phyloP scores from a whole-genome alignment of 2,113 vertebrate genomes.

The Menidia beryllina region DNA sequence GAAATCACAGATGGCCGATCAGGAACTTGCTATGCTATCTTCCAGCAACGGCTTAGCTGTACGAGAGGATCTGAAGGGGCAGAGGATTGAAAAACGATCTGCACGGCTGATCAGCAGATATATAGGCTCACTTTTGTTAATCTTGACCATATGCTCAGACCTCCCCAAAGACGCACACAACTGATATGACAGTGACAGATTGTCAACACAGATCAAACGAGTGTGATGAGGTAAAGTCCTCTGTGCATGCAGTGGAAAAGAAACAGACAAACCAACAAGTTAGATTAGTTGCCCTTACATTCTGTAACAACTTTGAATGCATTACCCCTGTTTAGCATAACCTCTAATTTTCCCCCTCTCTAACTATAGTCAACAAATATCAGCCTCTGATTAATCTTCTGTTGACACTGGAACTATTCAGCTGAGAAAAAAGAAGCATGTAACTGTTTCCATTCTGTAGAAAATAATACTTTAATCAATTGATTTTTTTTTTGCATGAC shows the following conservation, averaged over 20 bases:
- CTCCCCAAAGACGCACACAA: slow-evolving; percentile 12
- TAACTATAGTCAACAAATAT: not conserved
- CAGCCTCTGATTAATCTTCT: not conserved
- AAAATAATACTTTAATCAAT: slow-evolving; percentile 22
- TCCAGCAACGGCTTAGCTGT: slow-evolving; percentile 21
- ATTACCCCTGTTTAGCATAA: slow-evolving; percentile 19
- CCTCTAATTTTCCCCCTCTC: slow-evolving; percentile 10
- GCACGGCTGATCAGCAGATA: slow-evolving; percentile 34
- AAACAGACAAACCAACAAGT: slow-evolving; percentile 6
- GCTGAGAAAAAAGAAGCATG: slow-evolving; percentile 5
- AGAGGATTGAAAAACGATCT: slow-evolving; percentile 37
- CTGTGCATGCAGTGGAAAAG: not conserved
- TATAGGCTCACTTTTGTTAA: slow-evolving; percentile 40
- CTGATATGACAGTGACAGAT: slow-evolving; percentile 16
- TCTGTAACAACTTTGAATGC: slow-evolving; percentile 28
- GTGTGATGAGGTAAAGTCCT: slow-evolving; percentile 1
- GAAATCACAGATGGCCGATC: slow-evolving; percentile 47
- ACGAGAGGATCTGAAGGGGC: slow-evolving; percentile 10
- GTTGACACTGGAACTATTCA: not conserved
- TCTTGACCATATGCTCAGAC: slow-evolving; percentile 21
- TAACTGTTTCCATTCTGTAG: slow-evolving; percentile 6
- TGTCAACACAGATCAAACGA: not conserved
- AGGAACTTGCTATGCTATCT: slow-evolving; percentile 25
- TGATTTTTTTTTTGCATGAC: slow-evolving; percentile 21
- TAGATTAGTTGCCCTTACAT: slow-evolving; percentile 7